Base-by-base conservation (phyloP, 1,140 invertebrate genomes). In the Zaprionus lachaisei region DNA sequence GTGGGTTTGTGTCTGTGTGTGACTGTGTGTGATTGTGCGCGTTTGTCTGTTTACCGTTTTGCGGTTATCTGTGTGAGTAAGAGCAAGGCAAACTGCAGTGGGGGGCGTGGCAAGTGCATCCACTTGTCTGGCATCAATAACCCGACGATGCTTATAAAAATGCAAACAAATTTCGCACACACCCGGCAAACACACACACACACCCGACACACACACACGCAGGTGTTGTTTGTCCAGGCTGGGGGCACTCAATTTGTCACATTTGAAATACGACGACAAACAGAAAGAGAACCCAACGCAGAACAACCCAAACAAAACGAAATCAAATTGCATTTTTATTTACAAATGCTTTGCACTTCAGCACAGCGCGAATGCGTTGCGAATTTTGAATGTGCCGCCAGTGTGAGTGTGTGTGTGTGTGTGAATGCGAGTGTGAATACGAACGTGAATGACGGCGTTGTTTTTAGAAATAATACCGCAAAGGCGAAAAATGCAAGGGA, bases 321-420 rank as follows among this genome's bases (percentile, higher is more conserved):
- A 91, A 91, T 87, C 72, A 73, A 91, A 91, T 91, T 91, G 83
- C 83, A 91, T 91, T 91, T 91, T 91, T 91, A 91, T 91, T 91
- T 91, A 67, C 86, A 87, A 91, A 91, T 81, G 89, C 80, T 91
- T 86, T 77, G 77, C 87, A 91, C 86, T 87, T 83, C 68, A 74
- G 68, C 51, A 58, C 51, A 63, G 65, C 64, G 60, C 63, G 51
- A 66, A 57, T 79, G 64, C 72, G 38, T n/a, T 41, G 41, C n/a
- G 41, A 47, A 17, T 44, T 15, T n/a, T 20, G 41, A 47, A n/a
- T 44, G 28, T 31, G 28, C 9, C 6, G 41, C 41, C 41, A n/a
- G 41, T 44, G n/a, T 3, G 38, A 6, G 6, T 44, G n/a, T n/a
- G 41, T 9, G 41, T 44, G 41, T 9, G 41, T 3, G 15, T 44